These are phyloP conservation scores for Rostratula benghalensis DNA, from an alignment of 2,113 vertebrate genomes.

Conservation along the genomic window DNA sequence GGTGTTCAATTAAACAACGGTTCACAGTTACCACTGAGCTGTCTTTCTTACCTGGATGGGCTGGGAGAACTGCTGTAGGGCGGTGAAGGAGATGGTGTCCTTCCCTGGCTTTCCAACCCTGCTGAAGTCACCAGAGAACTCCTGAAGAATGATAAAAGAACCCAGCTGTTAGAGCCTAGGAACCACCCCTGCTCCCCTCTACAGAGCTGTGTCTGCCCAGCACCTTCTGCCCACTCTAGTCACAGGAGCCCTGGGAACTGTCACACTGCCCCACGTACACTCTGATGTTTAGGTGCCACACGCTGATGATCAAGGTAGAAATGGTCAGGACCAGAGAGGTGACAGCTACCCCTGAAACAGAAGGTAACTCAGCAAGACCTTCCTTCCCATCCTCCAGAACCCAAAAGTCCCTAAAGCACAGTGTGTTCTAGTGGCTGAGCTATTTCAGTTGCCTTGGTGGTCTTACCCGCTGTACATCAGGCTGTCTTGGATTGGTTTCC, in stretches of 20 bases:
- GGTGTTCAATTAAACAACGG: neutral
- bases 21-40: neutral
- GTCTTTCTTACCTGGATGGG: conserved; percentile 79
- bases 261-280: neutral
- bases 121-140: conserved; percentile 79
- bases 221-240: neutral
- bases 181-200: neutral
- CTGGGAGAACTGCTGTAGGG: conserved; percentile 78
- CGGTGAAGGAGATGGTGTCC: conserved; percentile 80
- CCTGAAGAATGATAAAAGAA: conserved; percentile 39
- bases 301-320: neutral
- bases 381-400: neutral
- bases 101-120: conserved; percentile 80
- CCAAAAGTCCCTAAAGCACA: neutral
- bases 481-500: conserved; percentile 82
- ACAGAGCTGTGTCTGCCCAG: neutral
- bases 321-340: neutral
- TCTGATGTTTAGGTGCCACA: neutral
- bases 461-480: conserved; percentile 90
- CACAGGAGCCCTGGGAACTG: neutral
- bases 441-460: neutral
- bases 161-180: neutral
- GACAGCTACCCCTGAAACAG: neutral
- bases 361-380: neutral
- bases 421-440: neutral